Evolutionary conservation across 2,888 invertebrate species (phyloP), one percentile per base, ranked within the genome.

Genomic region (Sarcophaga subvicina): DNA sequence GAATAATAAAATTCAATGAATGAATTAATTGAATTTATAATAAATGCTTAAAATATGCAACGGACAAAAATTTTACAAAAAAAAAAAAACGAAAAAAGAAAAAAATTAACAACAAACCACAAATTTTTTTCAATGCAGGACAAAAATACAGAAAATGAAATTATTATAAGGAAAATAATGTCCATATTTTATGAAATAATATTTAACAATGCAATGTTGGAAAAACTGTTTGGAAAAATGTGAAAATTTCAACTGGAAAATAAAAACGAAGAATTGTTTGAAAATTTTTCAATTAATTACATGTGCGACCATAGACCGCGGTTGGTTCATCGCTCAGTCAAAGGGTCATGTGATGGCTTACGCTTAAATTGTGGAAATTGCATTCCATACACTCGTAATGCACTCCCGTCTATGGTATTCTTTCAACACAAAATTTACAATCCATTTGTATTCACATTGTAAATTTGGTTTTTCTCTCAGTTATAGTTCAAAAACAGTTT

Each of bases 1-100:
- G 87, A 78, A 87, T 85, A 80, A 83, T 87, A 87, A 85, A 85
- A 85, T 87, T 82, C 78, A 85, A 66, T 85, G 87, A 85, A 85
- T 85, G 73, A 80, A 83, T 85, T 87, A 85, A 85, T 83, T 83
- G 80, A 85, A 85, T 78, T 80, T 73, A 80, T 85, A 87, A 87
- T 83, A 83, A 87, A 87, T 84, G 84, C 54, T 78, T 71, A 67
- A 77, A 73, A 85, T 71, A 75, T 70, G 60, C 67, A 78, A 63
- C 66, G 62, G 12, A 25, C 37, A 64, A 77, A 49, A n/a, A 2
- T n/a, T 54, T 22, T 47, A 14, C 60, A n/a, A 20, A 17, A 59
- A 59, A 1, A 1, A 17, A 14, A 59, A 14, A 17, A 14, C 12
- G 20, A 62, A 62, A 8, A n/a, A 20, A 12, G 14, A 12, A 27